These are phyloP conservation scores for Typhlomys cinereus DNA, from an alignment of 2,113 vertebrate species.

Conservation along the genomic window DNA sequence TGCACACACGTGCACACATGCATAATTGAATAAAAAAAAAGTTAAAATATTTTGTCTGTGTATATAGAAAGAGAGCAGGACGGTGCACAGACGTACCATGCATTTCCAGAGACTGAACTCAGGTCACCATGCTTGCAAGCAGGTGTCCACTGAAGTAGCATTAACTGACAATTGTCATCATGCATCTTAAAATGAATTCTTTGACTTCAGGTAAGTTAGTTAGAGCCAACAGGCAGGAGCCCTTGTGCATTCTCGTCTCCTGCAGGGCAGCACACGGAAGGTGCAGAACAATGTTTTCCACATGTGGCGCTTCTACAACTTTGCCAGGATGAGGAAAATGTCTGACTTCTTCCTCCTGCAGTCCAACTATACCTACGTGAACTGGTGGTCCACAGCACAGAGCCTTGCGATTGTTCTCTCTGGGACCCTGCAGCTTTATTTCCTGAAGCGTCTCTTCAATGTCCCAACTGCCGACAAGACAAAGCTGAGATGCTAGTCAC, in stretches of 20 bases:
- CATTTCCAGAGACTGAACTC: too few species aligned
- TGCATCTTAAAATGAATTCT: not conserved
- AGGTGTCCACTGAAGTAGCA: too few species aligned
- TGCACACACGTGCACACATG: too few species aligned
- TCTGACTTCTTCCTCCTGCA: constrained; percentile 89
- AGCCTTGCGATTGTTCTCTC: constrained; percentile 90
- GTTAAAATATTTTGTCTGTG: too few species aligned
- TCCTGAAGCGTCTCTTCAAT: constrained; percentile 92
- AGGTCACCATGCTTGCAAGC: too few species aligned
- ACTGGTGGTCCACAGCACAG: constrained; percentile 91
- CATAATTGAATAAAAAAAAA: too few species aligned
- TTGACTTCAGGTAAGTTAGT: not conserved
- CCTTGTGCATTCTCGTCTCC: not conserved
- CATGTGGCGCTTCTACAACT: constrained; percentile 94
- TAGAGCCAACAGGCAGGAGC: not conserved
- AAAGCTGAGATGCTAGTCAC: constrained; percentile 88
- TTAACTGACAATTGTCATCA: too few species aligned
- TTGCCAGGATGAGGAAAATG: constrained; percentile 89
- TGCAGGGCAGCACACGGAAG: constrained; percentile 85
- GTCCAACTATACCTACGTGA: constrained; percentile 91
- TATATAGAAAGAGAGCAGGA: too few species aligned
- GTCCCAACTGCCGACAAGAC: constrained; percentile 73
- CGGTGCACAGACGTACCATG: too few species aligned
- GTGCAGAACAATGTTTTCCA: constrained; percentile 91
- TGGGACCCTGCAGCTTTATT: constrained; percentile 91